Evolutionary conservation across 2,797 vertebrate genomes (phyloP), one percentile per base, ranked within the genome.

Genomic region (Taenioides sp.): DNA sequence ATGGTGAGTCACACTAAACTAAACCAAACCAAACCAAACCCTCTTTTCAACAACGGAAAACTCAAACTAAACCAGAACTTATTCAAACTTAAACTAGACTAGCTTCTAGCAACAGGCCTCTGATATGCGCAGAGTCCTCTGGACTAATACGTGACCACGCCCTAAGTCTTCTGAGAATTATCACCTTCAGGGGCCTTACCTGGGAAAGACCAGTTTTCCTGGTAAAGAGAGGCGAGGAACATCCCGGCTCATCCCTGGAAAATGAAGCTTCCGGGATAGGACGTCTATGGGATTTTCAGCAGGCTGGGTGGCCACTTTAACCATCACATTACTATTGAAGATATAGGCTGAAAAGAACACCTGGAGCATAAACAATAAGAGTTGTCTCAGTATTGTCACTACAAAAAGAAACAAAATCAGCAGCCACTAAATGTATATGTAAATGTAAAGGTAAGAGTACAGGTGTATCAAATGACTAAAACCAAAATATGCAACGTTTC

Each of bases 331-430:
- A 90, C 98, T 99, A 79, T 98, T 99, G 86, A 99, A 99, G 93
- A 99, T 99, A 93, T 99, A 99, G 76, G 98, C 98, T 64, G 98
- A 99, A 91, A 99, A 99, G 89, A 99, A 99, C 43, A 99, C 98
- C 98, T 99, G 89, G 0, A 65, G 25, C 22, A 52, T 17, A 34
- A 9, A 18, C 5, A 23, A 31, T 7, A 0, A 22, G 11, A 17
- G 23, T 9, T 73, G 50, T 7, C 0, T 16, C 16, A 2, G 7
- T 23, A 5, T 23, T 16, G 9, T 49, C 58, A 31, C 34, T 12
- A 3, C n/a, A 55, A 23, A 57, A 55, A 22, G 22, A 55, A 9
- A 54, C 18, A 43, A 43, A 43, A 43, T 43, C 12, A 43, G 10
- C 40, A 43, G 12, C 12, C 43, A 47, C 2, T 17, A 47, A 3